Conservation (phyloP, 2,113 vertebrate genomes). For the Shinisaurus crocodilurus region DNA sequence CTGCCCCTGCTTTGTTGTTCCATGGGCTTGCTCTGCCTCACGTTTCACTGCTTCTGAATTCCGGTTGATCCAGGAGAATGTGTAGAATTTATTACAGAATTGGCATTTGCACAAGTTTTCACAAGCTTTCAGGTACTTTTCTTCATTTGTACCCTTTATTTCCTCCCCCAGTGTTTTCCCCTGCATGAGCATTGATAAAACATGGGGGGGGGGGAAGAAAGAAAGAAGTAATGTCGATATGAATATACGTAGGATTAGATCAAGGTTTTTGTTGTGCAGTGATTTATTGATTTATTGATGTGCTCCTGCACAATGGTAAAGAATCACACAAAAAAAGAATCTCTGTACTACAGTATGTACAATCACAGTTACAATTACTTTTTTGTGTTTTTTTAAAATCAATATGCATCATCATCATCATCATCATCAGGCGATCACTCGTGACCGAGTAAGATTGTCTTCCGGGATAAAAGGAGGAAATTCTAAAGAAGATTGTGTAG, state of each 20-base stretch:
- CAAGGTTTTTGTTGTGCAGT: not conserved
- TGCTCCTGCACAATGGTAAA: not conserved
- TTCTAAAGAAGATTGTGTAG: no score
- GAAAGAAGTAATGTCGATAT: not conserved
- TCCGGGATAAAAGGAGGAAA: no score
- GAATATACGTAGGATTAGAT: not conserved
- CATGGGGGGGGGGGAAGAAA: not conserved
- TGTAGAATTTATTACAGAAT: not conserved
- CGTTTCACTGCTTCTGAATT: not conserved
- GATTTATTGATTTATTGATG: not conserved
- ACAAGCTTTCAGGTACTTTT: not conserved
- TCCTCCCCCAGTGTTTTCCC: not conserved
- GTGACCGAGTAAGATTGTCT: no score
- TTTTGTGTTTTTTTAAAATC: no score
- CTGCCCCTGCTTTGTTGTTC: not conserved
- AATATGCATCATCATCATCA: no score
- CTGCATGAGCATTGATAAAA: not conserved
- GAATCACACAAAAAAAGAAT: not conserved
- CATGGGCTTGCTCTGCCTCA: not conserved
- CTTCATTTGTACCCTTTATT: no score
- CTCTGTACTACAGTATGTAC: not conserved
- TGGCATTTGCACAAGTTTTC: not conserved
- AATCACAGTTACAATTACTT: not conserved
- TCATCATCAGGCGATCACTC: no score
- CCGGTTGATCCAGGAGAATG: not conserved